These are phyloP conservation scores for Oeneis ivallda DNA, from an alignment of 2,888 invertebrate genomes.

Conservation along the genomic window DNA sequence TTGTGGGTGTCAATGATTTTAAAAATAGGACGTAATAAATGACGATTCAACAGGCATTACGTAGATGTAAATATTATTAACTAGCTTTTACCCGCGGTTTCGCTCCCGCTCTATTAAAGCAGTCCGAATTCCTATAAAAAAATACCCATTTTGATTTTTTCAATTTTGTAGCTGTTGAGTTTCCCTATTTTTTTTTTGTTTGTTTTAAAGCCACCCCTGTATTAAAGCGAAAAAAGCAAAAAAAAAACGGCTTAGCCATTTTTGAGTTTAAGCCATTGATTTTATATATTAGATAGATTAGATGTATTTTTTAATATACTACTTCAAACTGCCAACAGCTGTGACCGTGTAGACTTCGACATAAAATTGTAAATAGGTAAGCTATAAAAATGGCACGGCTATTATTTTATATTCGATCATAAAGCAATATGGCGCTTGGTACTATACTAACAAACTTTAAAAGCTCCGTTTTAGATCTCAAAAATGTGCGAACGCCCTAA, in stretches of 20 bases:
- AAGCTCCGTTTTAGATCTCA: background rate
- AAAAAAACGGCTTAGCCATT: too few species aligned
- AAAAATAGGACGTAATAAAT: slow-evolving; percentile 18
- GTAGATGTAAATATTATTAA: background rate
- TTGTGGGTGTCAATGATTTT: slow-evolving; percentile 44
- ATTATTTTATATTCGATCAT: slow-evolving; percentile 23
- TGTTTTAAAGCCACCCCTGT: too few species aligned
- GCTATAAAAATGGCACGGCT: slow-evolving; percentile 21
- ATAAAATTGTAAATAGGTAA: slow-evolving; percentile 23
- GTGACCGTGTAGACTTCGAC: slow-evolving; percentile 7
- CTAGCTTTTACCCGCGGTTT: too few species aligned
- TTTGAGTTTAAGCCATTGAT: too few species aligned
- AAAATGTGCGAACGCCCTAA: background rate
- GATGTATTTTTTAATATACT: slow-evolving; percentile 7
- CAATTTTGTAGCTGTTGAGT: too few species aligned
- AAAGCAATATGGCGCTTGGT: slow-evolving; percentile 10
- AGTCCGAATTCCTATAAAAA: too few species aligned
- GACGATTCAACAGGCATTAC: background rate
- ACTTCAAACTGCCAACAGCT: slow-evolving; percentile 15
- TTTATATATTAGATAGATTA: too few species aligned
- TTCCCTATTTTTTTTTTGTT: too few species aligned
- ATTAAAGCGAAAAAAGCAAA: too few species aligned
- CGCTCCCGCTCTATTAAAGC: too few species aligned
- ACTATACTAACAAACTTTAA: slow-evolving; percentile 9
- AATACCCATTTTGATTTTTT: too few species aligned